Evolutionary conservation across 2,113 vertebrate genomes (phyloP).

Genomic region (Sphyrna mokarran): DNA sequence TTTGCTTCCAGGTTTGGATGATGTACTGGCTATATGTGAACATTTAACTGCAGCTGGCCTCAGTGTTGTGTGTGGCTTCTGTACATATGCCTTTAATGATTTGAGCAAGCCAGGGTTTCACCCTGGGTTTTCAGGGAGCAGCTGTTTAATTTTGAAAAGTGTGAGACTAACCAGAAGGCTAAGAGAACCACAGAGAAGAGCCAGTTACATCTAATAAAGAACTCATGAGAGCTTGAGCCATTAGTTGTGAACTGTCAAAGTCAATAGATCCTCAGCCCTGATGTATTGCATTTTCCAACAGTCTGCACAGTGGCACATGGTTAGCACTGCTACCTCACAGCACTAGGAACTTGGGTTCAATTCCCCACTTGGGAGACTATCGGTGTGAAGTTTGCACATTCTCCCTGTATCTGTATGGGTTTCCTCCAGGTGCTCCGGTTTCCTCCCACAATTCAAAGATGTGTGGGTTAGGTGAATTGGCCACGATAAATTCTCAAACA

Average conservation of each 20-base stretch:
- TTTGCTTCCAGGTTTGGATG: background rate
- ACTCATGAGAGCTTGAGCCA: background rate
- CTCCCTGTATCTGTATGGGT: no score
- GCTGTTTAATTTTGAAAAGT: constrained; percentile 3
- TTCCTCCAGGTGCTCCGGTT: no score
- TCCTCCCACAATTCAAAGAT: no score
- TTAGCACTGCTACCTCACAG: no score
- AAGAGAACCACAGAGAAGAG: background rate
- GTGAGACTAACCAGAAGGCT: background rate
- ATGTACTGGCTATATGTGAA: background rate
- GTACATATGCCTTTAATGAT: background rate
- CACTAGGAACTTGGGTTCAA: no score
- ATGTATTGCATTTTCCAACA: background rate
- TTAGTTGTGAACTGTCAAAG: background rate
- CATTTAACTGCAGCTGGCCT: background rate
- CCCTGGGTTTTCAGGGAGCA: background rate
- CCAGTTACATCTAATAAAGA: background rate
- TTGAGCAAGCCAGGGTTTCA: background rate
- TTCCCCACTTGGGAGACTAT: no score
- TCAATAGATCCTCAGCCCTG: background rate
- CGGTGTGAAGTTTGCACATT: no score
- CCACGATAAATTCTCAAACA: no score
- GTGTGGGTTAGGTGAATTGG: no score
- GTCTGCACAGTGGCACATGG: no score
- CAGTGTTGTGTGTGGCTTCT: background rate